Percentiles rank a stretch among this genome's conserved stretches.
phyloP scores from a whole-genome alignment of 2,113 vertebrate genomes.

The Pseudolaguvia tuberculata region DNA sequence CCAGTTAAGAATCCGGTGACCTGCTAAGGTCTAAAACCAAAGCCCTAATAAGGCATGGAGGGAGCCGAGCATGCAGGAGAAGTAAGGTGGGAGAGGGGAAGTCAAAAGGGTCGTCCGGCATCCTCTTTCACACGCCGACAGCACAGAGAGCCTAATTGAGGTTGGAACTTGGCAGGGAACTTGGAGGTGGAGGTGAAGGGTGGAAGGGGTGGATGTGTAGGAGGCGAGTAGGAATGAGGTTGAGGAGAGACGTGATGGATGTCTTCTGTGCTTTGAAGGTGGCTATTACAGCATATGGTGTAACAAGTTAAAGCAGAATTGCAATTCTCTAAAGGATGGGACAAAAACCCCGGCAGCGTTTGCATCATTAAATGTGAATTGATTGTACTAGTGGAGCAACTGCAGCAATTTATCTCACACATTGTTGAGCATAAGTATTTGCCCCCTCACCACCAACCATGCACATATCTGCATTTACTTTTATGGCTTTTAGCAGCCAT shows the following conservation, averaged over 20 bases:
- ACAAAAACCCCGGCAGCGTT: slow-evolving; percentile 23
- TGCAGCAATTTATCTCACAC: slow-evolving; percentile 1
- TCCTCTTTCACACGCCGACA: slow-evolving; percentile 22
- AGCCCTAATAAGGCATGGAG: slow-evolving; percentile 33
- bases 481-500: too few species aligned
- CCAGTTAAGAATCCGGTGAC: slow-evolving; percentile 2
- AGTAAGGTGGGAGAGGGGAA: slow-evolving; percentile 11
- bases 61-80: slow-evolving; percentile 30
- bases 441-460: too few species aligned
- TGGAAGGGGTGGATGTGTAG: not conserved
- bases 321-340: slow-evolving; percentile 27
- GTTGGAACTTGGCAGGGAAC: slow-evolving; percentile 13
- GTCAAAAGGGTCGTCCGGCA: slow-evolving; percentile 13
- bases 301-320: slow-evolving; percentile 35
- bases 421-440: not conserved
- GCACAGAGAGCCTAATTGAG: slow-evolving; percentile 37
- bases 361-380: slow-evolving; percentile 15
- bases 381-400: slow-evolving; percentile 12
- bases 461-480: too few species aligned
- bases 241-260: slow-evolving; percentile 31
- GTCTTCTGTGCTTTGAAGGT: slow-evolving; percentile 21
- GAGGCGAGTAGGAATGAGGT: slow-evolving; percentile 12
- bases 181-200: not conserved
- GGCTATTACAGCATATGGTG: slow-evolving; percentile 29
- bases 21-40: slow-evolving; percentile 2